Evolutionary conservation across 1,140 invertebrate species (phyloP).

Genomic region (Ostrea edulis): DNA sequence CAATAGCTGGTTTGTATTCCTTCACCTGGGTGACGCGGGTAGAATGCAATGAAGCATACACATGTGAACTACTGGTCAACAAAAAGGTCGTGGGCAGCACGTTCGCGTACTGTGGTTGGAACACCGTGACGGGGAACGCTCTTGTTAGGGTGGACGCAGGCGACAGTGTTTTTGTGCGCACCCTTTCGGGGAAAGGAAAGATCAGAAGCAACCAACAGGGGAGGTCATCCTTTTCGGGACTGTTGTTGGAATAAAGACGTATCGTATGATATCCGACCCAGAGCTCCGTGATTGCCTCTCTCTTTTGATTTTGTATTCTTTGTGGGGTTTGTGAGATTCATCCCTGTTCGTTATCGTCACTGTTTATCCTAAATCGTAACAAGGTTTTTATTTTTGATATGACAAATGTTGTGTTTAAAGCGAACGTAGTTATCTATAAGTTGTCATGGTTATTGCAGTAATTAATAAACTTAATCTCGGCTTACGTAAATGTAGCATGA

Average conservation of each 20-base stretch:
- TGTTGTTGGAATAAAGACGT: background rate
- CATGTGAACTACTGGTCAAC: conserved; percentile 14
- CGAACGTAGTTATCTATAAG: too few relatives aligned
- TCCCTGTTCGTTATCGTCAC: too few relatives aligned
- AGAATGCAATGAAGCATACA: conserved; percentile 14
- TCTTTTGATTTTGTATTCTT: too few relatives aligned
- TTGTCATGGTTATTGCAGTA: too few relatives aligned
- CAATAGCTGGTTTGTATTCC: conserved; percentile 3
- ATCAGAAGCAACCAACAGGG: conserved; percentile 36
- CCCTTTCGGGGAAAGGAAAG: conserved; percentile 11
- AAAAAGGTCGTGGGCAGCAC: conserved; percentile 26
- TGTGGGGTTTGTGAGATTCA: too few relatives aligned
- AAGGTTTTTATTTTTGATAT: too few relatives aligned
- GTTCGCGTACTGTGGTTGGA: conserved; percentile 30
- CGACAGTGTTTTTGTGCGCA: conserved; percentile 19
- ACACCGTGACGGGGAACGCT: conserved; percentile 27
- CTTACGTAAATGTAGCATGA: too few relatives aligned
- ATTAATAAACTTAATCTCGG: too few relatives aligned
- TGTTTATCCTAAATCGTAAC: too few relatives aligned
- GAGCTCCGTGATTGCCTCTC: too few relatives aligned
- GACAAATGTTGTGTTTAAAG: too few relatives aligned
- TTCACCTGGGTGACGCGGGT: conserved; percentile 36
- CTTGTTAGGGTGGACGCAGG: background rate
- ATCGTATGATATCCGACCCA: background rate
- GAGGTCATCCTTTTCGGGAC: conserved; percentile 32